phyloP scores from a whole-genome alignment of 2,113 vertebrate genomes.

The Otolemur garnettii region DNA sequence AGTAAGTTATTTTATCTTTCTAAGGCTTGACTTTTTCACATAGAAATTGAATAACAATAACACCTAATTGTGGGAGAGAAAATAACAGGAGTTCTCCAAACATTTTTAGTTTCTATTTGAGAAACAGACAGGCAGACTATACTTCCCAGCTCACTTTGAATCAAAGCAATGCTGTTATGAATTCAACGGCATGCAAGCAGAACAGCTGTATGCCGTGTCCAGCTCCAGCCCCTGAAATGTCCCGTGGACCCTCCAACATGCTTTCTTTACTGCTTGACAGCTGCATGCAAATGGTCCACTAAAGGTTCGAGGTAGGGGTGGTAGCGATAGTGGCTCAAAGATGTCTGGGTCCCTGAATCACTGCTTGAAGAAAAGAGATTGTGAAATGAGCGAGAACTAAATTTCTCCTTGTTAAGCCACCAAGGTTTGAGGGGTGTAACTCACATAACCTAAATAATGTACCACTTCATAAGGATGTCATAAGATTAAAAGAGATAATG shows the following conservation, averaged over 20 bases:
- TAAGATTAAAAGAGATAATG: not conserved
- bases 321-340: too few species aligned
- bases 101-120: not conserved
- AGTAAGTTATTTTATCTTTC: not conserved
- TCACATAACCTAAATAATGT: not conserved
- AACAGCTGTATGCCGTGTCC: not conserved
- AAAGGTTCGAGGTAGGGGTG: not conserved
- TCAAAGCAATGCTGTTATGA: too few species aligned
- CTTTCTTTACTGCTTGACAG: not conserved
- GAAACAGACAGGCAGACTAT: not conserved
- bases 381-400: not conserved
- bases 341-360: not conserved
- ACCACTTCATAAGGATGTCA: not conserved
- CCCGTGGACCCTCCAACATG: accelerated
- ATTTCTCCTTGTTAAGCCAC: not conserved
- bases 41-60: not conserved
- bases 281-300: not conserved
- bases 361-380: not conserved
- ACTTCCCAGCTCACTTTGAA: not conserved
- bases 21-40: not conserved
- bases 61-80: not conserved
- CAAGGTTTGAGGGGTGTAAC: not conserved
- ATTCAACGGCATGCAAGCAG: not conserved
- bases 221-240: not conserved
- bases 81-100: not conserved